Evolutionary conservation across 2,797 vertebrate genomes (phyloP), one percentile per base, ranked within the genome.

Genomic region (Varecia variegata): DNA sequence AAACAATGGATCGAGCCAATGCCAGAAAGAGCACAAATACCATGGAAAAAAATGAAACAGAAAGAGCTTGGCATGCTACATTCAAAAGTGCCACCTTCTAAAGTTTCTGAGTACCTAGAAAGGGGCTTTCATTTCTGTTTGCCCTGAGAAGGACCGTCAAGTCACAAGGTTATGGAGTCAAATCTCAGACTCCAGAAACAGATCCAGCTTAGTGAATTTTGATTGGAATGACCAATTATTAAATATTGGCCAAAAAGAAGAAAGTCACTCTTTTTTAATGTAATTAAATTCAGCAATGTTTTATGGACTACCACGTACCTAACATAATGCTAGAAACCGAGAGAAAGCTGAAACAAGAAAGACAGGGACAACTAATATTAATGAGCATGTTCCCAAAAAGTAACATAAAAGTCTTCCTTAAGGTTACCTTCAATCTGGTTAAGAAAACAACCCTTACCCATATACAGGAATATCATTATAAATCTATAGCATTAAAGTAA

Each of bases 121-220:
- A 89, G 47, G 35, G 38, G 43, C 30, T 68, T 25, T 43, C 17
- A n/a, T 47, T 60, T 35, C 40, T 87, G 14, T 52, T 32, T 81
- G 35, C 70, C 50, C 58, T 77, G 15, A 77, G 52, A 40, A 77
- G n/a, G 25, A 52, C 71, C 73, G 40, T 35, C 45, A 79, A 81
- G 47, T 56, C 18, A 11, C 13, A 73, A 83, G 47, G 27, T 65
- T 56, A 50, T 5, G 67, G 73, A 65, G 40, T 95, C 83, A 62
- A 76, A 89, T 94, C n/a, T 81, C 35, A 35, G 25, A 56, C 23
- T 90, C 79, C 93, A 96, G 50, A 94, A 93, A 81, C 86, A 58
- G 40, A 84, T 45, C 47, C 35, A 94, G 70, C 68, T 90, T 90
- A 86, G 73, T 71, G 45, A 67, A 83, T 79, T 97, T 79, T 50